Percentiles rank a stretch among this genome's conserved stretches.
Evolutionary conservation across 1,140 invertebrate genomes (phyloP).

Genomic region (Lepidurus apus): DNA sequence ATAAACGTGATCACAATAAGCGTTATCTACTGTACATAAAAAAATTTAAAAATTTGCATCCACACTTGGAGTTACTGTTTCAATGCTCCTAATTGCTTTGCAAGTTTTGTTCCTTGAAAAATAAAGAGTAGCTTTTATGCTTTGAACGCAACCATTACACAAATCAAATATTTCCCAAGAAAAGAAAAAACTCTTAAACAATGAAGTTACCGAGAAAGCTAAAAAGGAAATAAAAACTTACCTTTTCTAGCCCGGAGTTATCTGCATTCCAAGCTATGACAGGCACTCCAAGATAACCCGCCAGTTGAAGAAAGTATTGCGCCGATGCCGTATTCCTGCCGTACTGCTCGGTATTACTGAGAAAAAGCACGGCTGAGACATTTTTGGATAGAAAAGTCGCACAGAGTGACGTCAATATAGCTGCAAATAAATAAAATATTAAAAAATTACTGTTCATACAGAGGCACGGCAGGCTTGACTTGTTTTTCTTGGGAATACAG

Average conservation of each 20-base stretch:
- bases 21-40: not conserved
- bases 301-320: constrained; percentile 87
- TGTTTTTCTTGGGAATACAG: too few relatives aligned
- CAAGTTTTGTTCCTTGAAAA: not conserved
- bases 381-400: constrained; percentile 80
- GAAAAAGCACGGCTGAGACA: constrained; percentile 84
- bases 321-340: constrained; percentile 84
- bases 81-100: not conserved
- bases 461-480: not conserved
- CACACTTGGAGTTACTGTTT: not conserved
- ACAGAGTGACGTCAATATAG: constrained; percentile 76
- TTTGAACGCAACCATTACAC: not conserved
- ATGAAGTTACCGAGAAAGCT: not conserved
- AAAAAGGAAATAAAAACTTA: constrained; percentile 44
- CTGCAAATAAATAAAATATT: constrained; percentile 51
- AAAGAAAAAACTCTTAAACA: too few relatives aligned
- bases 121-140: not conserved
- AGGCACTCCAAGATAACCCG: constrained; percentile 75
- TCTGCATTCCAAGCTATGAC: constrained; percentile 93
- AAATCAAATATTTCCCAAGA: too few relatives aligned
- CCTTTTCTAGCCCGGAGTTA: constrained; percentile 74
- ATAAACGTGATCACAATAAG: too few relatives aligned
- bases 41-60: not conserved
- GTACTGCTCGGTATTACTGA: constrained; percentile 85
- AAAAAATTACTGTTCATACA: not conserved